phyloP scores from a whole-genome alignment of 2,113 vertebrate species.

The Macroglossus sobrinus region DNA sequence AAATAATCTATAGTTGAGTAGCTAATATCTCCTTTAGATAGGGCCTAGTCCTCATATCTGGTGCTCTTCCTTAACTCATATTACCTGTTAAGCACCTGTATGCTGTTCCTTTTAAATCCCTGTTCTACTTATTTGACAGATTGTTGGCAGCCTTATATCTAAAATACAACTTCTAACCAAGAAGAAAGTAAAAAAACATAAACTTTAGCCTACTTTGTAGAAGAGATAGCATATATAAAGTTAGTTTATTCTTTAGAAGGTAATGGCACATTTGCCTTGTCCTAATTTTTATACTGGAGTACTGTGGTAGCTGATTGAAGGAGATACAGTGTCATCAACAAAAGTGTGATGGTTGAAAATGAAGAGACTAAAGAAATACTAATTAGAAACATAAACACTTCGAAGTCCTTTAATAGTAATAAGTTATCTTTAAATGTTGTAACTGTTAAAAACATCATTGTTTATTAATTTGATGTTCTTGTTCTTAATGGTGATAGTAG shows the following conservation, averaged over 20 bases:
- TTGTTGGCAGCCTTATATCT: neutral
- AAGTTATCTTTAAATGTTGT: neutral
- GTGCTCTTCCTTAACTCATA: neutral
- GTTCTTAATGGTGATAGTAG: neutral
- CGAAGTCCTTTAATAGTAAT: slow-evolving; percentile 1
- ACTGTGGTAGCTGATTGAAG: neutral
- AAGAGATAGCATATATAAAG: neutral
- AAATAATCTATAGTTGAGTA: neutral
- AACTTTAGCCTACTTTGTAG: neutral
- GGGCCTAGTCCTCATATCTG: neutral
- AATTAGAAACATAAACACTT: neutral
- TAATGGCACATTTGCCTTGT: neutral
- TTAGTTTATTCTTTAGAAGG: neutral
- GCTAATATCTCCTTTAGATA: neutral
- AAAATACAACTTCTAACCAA: slow-evolving; percentile 4
- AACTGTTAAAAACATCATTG: neutral
- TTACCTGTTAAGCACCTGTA: neutral
- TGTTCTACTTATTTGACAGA: neutral
- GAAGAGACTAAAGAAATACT: slow-evolving; percentile 2
- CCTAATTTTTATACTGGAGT: neutral
- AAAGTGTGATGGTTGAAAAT: neutral
- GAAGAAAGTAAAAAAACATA: slow-evolving; percentile 34
- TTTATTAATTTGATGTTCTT: neutral
- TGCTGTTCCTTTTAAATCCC: neutral
- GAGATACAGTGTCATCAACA: neutral